These are phyloP conservation scores for Phataginus tricuspis DNA, from an alignment of 2,797 vertebrate genomes.

Conservation along the genomic window DNA sequence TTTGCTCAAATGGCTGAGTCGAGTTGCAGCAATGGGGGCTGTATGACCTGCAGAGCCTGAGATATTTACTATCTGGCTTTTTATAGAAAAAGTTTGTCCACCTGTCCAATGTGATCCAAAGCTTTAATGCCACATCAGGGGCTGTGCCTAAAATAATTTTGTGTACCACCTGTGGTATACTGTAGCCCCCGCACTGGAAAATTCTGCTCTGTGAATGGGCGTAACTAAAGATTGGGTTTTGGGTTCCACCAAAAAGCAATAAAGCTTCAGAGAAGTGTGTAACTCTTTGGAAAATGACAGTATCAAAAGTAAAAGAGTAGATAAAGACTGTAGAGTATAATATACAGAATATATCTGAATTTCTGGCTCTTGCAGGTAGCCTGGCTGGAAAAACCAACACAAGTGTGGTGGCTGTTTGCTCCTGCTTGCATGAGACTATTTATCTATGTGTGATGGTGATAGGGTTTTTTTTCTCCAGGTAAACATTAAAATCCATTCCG, in stretches of 20 bases:
- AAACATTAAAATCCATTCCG: constrained; percentile 53
- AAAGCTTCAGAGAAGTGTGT: neutral
- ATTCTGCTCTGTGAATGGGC: neutral
- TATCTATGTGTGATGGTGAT: neutral
- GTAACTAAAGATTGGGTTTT: neutral
- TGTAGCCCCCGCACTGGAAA: neutral
- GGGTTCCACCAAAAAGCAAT: neutral
- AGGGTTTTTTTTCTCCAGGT: neutral
- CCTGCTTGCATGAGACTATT: neutral
- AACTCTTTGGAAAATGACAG: neutral
- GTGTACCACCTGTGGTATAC: neutral
- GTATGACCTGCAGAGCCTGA: neutral
- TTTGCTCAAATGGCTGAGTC: neutral
- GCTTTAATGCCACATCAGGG: neutral
- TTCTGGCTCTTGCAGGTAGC: neutral
- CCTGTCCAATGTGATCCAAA: neutral
- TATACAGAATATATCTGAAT: neutral
- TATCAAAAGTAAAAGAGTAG: neutral
- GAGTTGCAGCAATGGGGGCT: neutral
- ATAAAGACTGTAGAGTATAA: neutral
- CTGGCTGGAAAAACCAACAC: neutral
- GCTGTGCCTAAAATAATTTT: neutral
- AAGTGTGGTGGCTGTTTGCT: neutral
- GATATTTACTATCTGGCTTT: neutral
- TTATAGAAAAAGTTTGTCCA: neutral